phyloP scores from a whole-genome alignment of 2,113 vertebrate species.

The Brachypteracias leptosomus region DNA sequence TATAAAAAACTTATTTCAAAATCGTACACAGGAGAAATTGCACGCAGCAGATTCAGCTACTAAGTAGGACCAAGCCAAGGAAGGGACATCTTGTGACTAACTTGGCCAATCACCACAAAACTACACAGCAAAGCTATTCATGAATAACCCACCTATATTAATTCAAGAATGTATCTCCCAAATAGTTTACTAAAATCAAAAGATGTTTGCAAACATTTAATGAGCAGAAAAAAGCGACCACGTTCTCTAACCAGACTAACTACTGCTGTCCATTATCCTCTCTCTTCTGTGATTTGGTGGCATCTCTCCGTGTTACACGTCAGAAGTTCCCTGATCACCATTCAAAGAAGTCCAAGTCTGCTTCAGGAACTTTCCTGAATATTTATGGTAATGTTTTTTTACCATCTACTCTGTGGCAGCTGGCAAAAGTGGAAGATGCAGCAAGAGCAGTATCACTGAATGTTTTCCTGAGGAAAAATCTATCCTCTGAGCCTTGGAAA shows the following conservation, averaged over 20 bases:
- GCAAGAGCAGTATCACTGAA: neutral
- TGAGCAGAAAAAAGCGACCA: neutral
- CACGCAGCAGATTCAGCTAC: neutral
- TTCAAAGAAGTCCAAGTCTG: neutral
- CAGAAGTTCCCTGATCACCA: neutral
- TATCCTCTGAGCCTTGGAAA: neutral
- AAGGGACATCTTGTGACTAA: neutral
- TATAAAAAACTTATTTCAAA: neutral
- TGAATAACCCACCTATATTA: neutral
- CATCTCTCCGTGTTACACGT: rapidly evolving
- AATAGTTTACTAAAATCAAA: neutral
- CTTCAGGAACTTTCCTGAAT: neutral
- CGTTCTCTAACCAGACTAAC: neutral
- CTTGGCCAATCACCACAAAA: neutral
- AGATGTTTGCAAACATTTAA: neutral
- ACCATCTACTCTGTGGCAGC: neutral
- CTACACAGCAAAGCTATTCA: neutral
- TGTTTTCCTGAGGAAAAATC: neutral
- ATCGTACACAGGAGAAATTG: neutral
- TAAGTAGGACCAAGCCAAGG: neutral
- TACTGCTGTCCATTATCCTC: neutral
- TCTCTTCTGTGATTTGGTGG: neutral
- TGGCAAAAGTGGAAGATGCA: neutral
- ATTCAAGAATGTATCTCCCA: neutral
- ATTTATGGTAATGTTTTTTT: neutral